A percentile compares a stretch with the other conserved stretches of the same genome.
phyloP scores from a whole-genome alignment of 2,888 invertebrate genomes.

The Orthosia incerta region DNA sequence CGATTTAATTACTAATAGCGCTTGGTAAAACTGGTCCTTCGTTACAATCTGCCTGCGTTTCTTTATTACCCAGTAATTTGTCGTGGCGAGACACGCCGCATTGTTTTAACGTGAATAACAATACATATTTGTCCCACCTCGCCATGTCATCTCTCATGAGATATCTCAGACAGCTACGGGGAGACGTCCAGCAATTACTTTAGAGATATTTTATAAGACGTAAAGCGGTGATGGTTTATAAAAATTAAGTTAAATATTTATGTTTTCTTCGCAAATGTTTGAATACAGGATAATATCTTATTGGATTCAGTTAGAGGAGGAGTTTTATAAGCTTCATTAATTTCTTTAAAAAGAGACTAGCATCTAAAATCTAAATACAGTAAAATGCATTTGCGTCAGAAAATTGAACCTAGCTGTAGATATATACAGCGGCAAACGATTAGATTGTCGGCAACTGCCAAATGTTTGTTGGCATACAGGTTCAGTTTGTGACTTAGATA shows the following conservation, averaged over 20 bases:
- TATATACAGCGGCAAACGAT: not conserved
- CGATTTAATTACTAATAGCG: too few relatives aligned
- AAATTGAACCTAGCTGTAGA: not conserved
- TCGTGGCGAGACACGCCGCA: constrained; percentile 31
- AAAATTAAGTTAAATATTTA: not conserved
- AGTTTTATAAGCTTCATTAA: not conserved
- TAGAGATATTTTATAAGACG: not conserved
- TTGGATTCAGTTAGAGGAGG: too few relatives aligned
- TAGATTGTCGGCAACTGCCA: not conserved
- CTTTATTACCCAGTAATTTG: constrained; percentile 45
- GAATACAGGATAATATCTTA: too few relatives aligned
- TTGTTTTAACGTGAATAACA: constrained; percentile 53
- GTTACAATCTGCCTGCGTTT: not conserved
- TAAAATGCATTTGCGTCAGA: not conserved
- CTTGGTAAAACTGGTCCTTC: constrained; percentile 9
- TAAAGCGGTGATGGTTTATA: not conserved
- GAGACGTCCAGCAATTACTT: constrained; percentile 7
- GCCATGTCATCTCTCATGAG: constrained; percentile 24
- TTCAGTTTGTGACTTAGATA: too few relatives aligned
- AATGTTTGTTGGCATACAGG: too few relatives aligned
- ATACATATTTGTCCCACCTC: constrained; percentile 40
- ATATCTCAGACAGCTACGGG: constrained; percentile 32
- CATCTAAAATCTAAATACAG: not conserved
- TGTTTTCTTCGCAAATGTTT: not conserved
- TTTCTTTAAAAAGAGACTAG: not conserved